Percentiles rank a stretch among this genome's conserved stretches.
Conservation (phyloP, 2,113 vertebrate genomes). For the Nicator chloris region DNA sequence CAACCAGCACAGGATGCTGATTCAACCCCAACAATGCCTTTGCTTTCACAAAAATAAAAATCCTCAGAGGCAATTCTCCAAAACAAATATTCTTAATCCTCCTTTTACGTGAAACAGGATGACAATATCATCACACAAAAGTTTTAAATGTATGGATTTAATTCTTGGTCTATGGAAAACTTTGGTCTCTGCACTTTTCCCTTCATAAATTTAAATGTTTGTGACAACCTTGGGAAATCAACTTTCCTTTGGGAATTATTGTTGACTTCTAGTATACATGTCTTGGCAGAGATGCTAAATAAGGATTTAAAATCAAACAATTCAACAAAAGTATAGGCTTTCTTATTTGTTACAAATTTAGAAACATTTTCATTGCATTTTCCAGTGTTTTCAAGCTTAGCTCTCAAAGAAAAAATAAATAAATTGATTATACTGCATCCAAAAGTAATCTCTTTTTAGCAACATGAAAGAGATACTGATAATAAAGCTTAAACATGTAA, state of each 20-base stretch:
- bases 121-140: neutral
- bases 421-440: neutral
- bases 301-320: neutral
- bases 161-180: neutral
- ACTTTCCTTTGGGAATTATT: neutral
- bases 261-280: neutral
- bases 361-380: neutral
- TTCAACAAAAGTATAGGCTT: neutral
- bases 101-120: neutral
- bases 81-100: neutral
- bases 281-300: neutral
- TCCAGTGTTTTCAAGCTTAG: neutral
- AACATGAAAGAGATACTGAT: neutral
- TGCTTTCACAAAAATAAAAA: neutral
- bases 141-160: conserved; percentile 6
- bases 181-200: neutral
- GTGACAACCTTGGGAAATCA: neutral
- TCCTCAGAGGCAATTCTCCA: neutral
- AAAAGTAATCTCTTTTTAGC: neutral
- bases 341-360: neutral
- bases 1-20: neutral
- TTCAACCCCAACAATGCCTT: neutral
- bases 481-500: neutral
- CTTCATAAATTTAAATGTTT: neutral
- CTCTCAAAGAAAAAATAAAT: neutral